These are phyloP conservation scores for Eugnorisma glareosa DNA, from an alignment of 2,888 invertebrate genomes.

Conservation along the genomic window DNA sequence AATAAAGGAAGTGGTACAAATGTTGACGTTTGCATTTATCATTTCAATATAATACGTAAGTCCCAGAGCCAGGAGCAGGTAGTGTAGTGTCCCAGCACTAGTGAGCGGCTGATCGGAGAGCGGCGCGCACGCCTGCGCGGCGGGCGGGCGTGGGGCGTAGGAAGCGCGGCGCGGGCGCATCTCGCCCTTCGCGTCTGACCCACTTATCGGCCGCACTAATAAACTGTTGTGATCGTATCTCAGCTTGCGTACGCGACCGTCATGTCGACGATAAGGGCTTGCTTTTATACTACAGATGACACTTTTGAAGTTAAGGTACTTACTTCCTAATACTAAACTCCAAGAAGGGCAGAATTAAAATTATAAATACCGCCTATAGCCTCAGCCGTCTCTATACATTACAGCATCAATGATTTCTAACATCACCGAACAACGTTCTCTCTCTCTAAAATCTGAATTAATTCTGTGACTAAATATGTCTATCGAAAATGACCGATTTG, in stretches of 20 bases:
- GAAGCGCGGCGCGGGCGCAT: slow-evolving; percentile 81
- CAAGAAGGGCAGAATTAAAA: neutral
- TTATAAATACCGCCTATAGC: neutral
- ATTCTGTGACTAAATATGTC: slow-evolving; percentile 24
- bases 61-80: slow-evolving; percentile 5
- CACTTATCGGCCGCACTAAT: slow-evolving; percentile 75
- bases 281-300: slow-evolving; percentile 3
- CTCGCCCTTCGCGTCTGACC: slow-evolving; percentile 83
- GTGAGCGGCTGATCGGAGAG: slow-evolving; percentile 57
- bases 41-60: neutral
- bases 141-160: slow-evolving; percentile 67
- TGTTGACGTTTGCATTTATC: neutral
- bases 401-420: neutral
- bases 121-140: slow-evolving; percentile 55
- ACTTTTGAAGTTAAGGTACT: neutral
- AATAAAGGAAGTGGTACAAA: neutral
- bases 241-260: slow-evolving; percentile 36
- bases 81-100: slow-evolving; percentile 68
- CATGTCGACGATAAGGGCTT: slow-evolving; percentile 40
- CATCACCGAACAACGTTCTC: neutral
- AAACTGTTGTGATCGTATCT: slow-evolving; percentile 69
- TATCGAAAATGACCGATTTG: slow-evolving; percentile 46
- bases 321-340: neutral
- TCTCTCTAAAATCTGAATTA: slow-evolving; percentile 2
- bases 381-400: neutral